A percentile compares a stretch with the other conserved stretches of the same genome.
Evolutionary conservation across 1,140 invertebrate species (phyloP).

Genomic region (Doryteuthis pealeii): DNA sequence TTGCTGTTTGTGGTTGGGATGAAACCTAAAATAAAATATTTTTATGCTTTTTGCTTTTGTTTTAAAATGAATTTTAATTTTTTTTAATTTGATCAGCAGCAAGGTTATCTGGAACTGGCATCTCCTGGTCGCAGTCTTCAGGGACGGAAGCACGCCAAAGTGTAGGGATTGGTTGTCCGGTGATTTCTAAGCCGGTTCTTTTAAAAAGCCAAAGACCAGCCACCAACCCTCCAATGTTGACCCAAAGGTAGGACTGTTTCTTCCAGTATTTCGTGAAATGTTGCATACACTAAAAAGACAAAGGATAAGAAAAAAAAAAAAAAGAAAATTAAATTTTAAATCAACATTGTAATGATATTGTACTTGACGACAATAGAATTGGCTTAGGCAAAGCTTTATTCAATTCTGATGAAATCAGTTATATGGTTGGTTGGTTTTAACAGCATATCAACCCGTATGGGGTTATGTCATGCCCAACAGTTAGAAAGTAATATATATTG

Average conservation of each 20-base stretch:
- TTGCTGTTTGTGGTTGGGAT: too few relatives aligned
- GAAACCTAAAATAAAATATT: too few relatives aligned
- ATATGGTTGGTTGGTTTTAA: too few relatives aligned
- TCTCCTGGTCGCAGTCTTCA: neutral
- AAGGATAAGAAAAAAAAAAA: constrained; percentile 12
- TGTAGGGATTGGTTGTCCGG: neutral
- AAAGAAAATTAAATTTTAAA: constrained; percentile 17
- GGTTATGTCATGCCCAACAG: too few relatives aligned
- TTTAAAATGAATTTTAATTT: too few relatives aligned
- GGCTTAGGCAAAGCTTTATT: neutral
- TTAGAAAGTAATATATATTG: too few relatives aligned
- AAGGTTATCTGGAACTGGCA: neutral
- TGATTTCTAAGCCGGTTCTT: constrained; percentile 31
- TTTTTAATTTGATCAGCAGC: neutral
- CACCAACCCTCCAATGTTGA: constrained; percentile 54
- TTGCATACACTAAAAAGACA: constrained; percentile 44
- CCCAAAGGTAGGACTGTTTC: constrained; percentile 35
- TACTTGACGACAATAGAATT: neutral
- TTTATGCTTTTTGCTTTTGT: too few relatives aligned
- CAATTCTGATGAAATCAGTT: neutral
- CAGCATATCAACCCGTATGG: too few relatives aligned
- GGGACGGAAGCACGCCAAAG: too few relatives aligned
- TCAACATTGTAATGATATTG: neutral
- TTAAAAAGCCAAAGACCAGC: constrained; percentile 46
- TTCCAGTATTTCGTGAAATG: constrained; percentile 41